Base-by-base conservation (phyloP, 1,140 invertebrate species). In the Halotydeus destructor region DNA sequence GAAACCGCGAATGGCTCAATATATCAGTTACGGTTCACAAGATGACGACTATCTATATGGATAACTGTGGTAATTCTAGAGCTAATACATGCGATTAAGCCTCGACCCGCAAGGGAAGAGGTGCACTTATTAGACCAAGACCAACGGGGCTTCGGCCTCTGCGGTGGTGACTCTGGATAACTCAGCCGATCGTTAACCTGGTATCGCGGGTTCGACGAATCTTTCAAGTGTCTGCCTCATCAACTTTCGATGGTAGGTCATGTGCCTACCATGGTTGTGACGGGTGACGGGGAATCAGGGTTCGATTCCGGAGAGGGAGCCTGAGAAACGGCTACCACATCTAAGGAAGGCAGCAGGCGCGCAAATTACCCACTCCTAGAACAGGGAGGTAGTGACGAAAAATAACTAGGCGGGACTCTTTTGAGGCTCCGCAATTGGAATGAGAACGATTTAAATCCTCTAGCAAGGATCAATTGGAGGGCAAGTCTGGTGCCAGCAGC, bases 301-400 rank as follows among this genome's bases (percentile, higher is more conserved):
- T 63, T 65, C 55, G 60, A 61, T 61, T 61, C 58, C 57, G 44
- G 70, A 60, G 72, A 76, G 72, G 74, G 73, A 76, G 73, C 74
- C 74, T 77, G 74, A 78, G 74, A 79, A 78, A 80, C 71, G 74
- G 76, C 77, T 79, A 79, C 74, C 74, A 80, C 76, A 76, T 78
- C 76, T 70, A 80, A 77, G 75, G 75, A 80, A 78, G 74, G 76
- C 75, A 79, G 75, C 75, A 79, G 74, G 75, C 74, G 72, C 74
- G 73, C 69, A 76, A 76, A 71, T 75, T 80, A 79, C 74, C 74
- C 76, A 79, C 65, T 79, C 72, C 72, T 68, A 64, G 65, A 66
- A 71, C 70, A 70, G 71, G 70, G 65, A 70, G 67, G 66, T 68
- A 69, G 67, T 78, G 75, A 80, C 72, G 69, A 81, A 73, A 79